These are phyloP conservation scores for Helarctos malayanus DNA, from an alignment of 2,797 vertebrate species.

Conservation along the genomic window DNA sequence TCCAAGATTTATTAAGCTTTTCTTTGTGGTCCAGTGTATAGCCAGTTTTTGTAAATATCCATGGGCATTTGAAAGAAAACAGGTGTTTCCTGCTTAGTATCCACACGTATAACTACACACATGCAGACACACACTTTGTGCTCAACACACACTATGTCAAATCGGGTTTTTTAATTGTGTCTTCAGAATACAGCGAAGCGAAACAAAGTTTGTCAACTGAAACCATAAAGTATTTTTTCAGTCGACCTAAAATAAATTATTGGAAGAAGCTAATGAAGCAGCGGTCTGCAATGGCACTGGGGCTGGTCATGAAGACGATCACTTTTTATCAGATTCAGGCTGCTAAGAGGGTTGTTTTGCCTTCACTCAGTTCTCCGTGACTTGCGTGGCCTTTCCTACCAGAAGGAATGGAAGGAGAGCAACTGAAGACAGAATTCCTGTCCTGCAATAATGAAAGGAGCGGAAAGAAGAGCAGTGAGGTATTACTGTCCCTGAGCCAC, in stretches of 20 bases:
- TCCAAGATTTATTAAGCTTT: background rate
- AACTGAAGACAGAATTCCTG: background rate
- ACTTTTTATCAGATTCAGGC: background rate
- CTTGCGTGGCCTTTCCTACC: background rate
- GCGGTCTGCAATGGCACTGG: background rate
- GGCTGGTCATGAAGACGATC: background rate
- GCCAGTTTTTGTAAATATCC: background rate
- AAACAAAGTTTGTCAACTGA: background rate
- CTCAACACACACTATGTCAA: accelerated
- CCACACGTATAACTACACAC: accelerated
- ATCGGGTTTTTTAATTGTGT: background rate
- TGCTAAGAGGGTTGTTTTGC: background rate
- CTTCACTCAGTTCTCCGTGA: background rate
- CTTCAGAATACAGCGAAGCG: background rate
- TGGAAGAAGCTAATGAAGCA: background rate
- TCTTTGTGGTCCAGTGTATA: background rate
- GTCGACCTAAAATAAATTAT: background rate
- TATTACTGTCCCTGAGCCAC: background rate
- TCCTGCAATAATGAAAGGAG: background rate
- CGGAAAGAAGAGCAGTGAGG: background rate
- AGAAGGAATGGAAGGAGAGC: background rate
- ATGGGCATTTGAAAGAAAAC: background rate
- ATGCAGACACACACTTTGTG: accelerated
- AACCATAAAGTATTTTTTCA: background rate
- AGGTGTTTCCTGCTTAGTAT: background rate